A percentile compares a stretch with the other conserved stretches of the same genome.
These are phyloP conservation scores for Stenichneumon culpator DNA, from an alignment of 2,888 invertebrate species.

Conservation along the genomic window DNA sequence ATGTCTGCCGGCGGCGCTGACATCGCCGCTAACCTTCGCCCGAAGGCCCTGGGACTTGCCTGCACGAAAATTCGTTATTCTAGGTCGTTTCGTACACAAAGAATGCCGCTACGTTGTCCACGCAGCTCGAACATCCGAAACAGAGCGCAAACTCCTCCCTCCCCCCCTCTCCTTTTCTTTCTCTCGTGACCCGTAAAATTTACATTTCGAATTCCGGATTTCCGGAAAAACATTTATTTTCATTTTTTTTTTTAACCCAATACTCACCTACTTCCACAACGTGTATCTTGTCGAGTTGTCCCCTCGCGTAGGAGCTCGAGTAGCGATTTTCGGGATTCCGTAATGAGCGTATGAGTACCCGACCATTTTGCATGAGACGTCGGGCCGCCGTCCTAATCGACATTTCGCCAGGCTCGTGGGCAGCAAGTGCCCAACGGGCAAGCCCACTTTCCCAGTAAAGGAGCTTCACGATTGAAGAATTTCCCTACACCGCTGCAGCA, in stretches of 20 bases:
- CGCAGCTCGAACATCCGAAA: neutral
- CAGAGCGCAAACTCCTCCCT: neutral
- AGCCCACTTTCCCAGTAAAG: constrained; percentile 71
- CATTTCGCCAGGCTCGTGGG: constrained; percentile 80
- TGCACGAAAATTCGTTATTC: constrained; percentile 55
- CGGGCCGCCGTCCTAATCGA: constrained; percentile 80
- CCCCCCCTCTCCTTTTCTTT: neutral
- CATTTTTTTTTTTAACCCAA: neutral
- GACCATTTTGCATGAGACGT: constrained; percentile 83
- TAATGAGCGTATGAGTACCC: constrained; percentile 78
- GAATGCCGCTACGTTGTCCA: neutral
- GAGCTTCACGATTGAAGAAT: constrained; percentile 67
- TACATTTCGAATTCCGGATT: neutral
- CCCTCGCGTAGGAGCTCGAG: constrained; percentile 73
- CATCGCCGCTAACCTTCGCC: constrained; percentile 78
- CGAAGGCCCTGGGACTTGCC: constrained; percentile 82
- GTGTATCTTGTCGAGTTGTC: constrained; percentile 82
- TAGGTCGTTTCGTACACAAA: neutral
- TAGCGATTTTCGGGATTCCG: constrained; percentile 76
- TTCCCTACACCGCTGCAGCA: neutral
- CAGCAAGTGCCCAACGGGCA: constrained; percentile 79
- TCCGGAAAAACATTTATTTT: no score
- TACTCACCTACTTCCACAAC: constrained; percentile 82
- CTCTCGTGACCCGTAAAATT: neutral
- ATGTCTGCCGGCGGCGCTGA: constrained; percentile 75